Evolutionary conservation across 2,888 invertebrate species (phyloP).

Genomic region (Chloroclystis v-ata): DNA sequence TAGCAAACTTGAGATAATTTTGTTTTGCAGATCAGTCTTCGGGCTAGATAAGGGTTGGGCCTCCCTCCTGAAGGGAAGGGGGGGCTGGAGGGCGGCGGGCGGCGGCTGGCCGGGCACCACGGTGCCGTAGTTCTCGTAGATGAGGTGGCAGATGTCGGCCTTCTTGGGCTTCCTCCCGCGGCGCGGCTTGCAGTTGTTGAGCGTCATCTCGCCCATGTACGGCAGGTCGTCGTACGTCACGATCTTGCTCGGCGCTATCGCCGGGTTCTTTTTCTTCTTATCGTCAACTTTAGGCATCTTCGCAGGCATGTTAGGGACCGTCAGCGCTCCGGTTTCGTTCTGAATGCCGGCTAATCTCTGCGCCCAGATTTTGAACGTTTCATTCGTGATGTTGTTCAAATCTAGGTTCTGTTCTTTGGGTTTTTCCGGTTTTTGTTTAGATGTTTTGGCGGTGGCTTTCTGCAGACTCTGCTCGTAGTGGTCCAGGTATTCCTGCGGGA

Average conservation of each 20-base stretch:
- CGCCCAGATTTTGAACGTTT: constrained; percentile 85
- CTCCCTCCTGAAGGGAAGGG: constrained; percentile 45
- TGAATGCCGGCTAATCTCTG: constrained; percentile 86
- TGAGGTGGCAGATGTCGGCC: constrained; percentile 93
- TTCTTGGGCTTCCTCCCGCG: constrained; percentile 94
- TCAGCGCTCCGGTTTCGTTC: constrained; percentile 66
- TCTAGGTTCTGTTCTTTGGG: constrained; percentile 63
- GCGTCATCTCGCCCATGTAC: constrained; percentile 94
- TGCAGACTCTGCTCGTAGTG: constrained; percentile 86
- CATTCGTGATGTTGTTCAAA: constrained; percentile 73
- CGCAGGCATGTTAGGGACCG: constrained; percentile 40
- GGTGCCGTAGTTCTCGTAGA: constrained; percentile 94
- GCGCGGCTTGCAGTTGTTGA: constrained; percentile 91
- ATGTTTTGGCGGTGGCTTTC: constrained; percentile 61
- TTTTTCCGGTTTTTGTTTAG: constrained; percentile 51
- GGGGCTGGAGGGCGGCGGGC: constrained; percentile 50
- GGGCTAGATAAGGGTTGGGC: constrained; percentile 49
- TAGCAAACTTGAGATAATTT: constrained; percentile 82
- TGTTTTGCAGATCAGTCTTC: constrained; percentile 82
- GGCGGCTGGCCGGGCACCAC: constrained; percentile 87
- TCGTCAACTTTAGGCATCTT: constrained; percentile 53
- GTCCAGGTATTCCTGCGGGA: constrained; percentile 87
- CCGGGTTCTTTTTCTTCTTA: constrained; percentile 58
- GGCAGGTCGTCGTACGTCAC: constrained; percentile 90
- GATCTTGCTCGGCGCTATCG: constrained; percentile 66